phyloP scores from a whole-genome alignment of 2,797 vertebrate genomes.

The Oophaga sylvatica region DNA sequence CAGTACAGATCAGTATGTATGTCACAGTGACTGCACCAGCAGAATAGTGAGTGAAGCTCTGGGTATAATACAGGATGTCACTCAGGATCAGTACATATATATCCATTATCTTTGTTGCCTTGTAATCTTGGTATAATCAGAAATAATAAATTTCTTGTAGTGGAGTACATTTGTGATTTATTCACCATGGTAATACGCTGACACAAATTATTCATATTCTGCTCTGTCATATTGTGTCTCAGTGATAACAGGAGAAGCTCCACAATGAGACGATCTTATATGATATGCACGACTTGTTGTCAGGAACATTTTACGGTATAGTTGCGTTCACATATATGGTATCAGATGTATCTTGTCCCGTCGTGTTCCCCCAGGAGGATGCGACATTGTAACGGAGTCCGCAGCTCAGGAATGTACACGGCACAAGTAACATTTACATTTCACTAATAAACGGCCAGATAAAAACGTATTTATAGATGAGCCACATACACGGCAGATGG shows the following conservation, averaged over 20 bases:
- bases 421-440: too few relatives aligned
- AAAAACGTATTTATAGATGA: conserved; percentile 18
- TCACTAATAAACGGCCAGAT: too few relatives aligned
- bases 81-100: too few relatives aligned
- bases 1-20: conserved; percentile 13
- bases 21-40: not conserved
- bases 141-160: not conserved
- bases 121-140: not conserved
- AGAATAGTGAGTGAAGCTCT: not conserved
- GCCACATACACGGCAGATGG: not conserved
- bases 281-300: not conserved
- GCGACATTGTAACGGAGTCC: not conserved
- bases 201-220: not conserved
- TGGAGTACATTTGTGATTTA: not conserved
- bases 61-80: not conserved
- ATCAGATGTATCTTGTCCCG: not conserved
- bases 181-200: not conserved
- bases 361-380: not conserved
- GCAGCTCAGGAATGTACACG: too few relatives aligned
- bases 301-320: not conserved
- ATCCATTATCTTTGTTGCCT: not conserved
- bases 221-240: not conserved
- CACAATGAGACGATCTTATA: not conserved
- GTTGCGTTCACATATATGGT: not conserved
- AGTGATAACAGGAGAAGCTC: too few relatives aligned